Evolutionary conservation across 2,113 vertebrate species (phyloP), one percentile per base, ranked within the genome.

Genomic region (Clupea harengus): DNA sequence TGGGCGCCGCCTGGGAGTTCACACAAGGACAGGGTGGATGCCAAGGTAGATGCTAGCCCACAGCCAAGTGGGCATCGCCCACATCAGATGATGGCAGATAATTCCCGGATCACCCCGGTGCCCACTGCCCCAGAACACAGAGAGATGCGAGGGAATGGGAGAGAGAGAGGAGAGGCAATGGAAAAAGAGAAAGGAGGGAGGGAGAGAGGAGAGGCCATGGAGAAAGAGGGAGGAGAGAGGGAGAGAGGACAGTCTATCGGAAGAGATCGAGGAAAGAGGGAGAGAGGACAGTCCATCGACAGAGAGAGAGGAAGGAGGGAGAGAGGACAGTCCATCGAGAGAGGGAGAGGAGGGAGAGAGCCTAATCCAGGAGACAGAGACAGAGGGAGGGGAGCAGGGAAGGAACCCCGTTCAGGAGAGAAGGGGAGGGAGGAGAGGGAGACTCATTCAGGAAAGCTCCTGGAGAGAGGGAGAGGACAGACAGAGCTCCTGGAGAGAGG

Each of bases 201-300:
- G 25, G 25, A 82, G 45, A 39, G 5, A 60, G 17, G 46, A 81
- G 8, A 39, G 1, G 39, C 32, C 22, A 32, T 47, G 18, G 84
- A 52, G 46, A 39, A 13, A 67, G 22, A 52, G 13, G 44, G 20
- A 10, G 17, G 50, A 2, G 4, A 22, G 22, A 64, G 32, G 81
- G 84, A 45, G 9, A 4, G 78, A 87, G 64, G 49, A 81, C 50
- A 81, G 82, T 3, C 50, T 45, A 83, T 9, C 11, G 82, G 64
- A 10, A 64, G 54, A 60, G 60, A 28, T 15, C 49, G 45, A 50
- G 67, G 64, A 81, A 9, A 47, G 81, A 81, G 44, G 83, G 82
- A 85, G 87, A 81, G 87, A 89, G 10, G 83, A 60, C 2, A 85
- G 25, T 57, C 64, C 22, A 32, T 9, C 4, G 64, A 75, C 9